Conservation (phyloP, 2,797 vertebrate genomes). For the Ptychobarbus kaznakovi region DNA sequence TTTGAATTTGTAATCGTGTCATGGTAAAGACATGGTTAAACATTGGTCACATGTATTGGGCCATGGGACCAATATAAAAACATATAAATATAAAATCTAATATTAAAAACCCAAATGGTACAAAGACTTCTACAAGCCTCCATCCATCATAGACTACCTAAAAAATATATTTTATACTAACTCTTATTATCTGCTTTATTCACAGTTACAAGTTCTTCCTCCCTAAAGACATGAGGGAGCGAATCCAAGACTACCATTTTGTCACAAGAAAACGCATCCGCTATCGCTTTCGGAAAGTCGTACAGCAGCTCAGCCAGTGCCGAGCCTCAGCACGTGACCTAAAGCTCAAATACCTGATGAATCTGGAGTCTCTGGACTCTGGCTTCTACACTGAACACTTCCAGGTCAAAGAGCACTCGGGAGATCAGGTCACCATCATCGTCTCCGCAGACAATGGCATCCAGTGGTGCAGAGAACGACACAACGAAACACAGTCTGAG, state of each 20-base stretch:
- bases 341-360: slow-evolving; percentile 97
- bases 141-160: not conserved
- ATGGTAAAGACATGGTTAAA: not conserved
- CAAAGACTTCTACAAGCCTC: not conserved
- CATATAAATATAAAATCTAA: not conserved
- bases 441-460: slow-evolving; percentile 93
- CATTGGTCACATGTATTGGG: not conserved
- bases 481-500: slow-evolving; percentile 77
- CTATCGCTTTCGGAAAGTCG: slow-evolving; percentile 92
- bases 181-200: not conserved
- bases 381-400: slow-evolving; percentile 91
- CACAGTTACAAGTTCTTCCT: slow-evolving; percentile 95
- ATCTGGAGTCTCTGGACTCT: slow-evolving; percentile 91
- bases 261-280: slow-evolving; percentile 95
- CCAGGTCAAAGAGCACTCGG: slow-evolving; percentile 87
- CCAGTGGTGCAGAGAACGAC: slow-evolving; percentile 80
- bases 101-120: not conserved
- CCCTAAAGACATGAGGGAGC: slow-evolving; percentile 85
- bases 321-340: slow-evolving; percentile 91
- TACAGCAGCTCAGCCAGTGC: slow-evolving; percentile 94
- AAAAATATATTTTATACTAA: not conserved
- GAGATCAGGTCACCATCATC: slow-evolving; percentile 83
- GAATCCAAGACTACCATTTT: slow-evolving; percentile 94
- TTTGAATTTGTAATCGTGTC: not conserved
- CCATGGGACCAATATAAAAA: not conserved